Evolutionary conservation across 1,140 invertebrate species (phyloP), one percentile per base, ranked within the genome.

Genomic region (Chironomus striatipennis): DNA sequence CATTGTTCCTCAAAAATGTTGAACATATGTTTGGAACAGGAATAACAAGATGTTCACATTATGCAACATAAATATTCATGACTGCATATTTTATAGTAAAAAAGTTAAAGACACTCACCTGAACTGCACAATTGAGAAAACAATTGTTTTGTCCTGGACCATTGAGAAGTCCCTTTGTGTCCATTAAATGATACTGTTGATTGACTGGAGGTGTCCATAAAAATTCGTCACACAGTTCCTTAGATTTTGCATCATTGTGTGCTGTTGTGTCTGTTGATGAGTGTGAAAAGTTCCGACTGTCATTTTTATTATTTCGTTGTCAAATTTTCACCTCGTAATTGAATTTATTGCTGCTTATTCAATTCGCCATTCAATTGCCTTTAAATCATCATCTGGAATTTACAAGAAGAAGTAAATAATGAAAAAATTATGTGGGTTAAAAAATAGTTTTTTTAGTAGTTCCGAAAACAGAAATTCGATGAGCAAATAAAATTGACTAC

Each of bases 141-240:
- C 96, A 98, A 83, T 98, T 98, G 84, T 98, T 98, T 80, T 96
- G 93, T 12, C 95, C 96, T 0, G 95, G 95, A 75, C 90, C 93
- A 84, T 98, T 98, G 77, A 95, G 89, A 9, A 98, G 85, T 34
- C 96, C 95, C 85, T 98, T 98, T 43, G 93, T 91, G 64, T 86
- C 65, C 65, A 20, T 18, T 18, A 70, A 70, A 18, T 20, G 65
- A 9, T 20, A 9, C 1, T 70, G 17, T 18, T 18, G 20, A 70
- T 70, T 70, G 20, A 17, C 20, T 0, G 65, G 47, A 2, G 24
- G 24, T 34, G n/a, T n/a, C 47, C 65, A 70, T 20, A 70, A 70
- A 70, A 20, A 70, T 70, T n/a, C n/a, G n/a, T n/a, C n/a, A n/a
- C n/a, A n/a, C n/a, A n/a, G n/a, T n/a, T 70, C 65, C 65, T 70